These are phyloP conservation scores for Prionailurus bengalensis DNA, from an alignment of 2,113 vertebrate genomes.

Conservation along the genomic window DNA sequence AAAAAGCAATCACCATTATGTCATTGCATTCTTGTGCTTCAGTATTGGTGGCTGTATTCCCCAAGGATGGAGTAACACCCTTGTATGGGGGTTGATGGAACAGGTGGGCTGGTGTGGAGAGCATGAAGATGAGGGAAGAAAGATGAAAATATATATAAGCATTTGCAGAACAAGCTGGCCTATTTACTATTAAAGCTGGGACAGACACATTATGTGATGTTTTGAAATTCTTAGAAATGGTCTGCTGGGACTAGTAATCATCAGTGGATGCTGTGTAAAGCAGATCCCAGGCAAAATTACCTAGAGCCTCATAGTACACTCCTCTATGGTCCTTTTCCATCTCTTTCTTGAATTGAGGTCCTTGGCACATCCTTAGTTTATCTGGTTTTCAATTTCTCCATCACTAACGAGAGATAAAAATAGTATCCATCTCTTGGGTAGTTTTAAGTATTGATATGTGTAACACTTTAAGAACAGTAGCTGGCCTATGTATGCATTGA, in stretches of 20 bases:
- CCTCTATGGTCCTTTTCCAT: background rate
- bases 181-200: background rate
- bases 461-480: background rate
- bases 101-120: slow-evolving; percentile 52
- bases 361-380: background rate
- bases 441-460: background rate
- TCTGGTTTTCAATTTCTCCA: background rate
- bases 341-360: background rate
- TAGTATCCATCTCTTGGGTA: background rate
- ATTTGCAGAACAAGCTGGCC: background rate
- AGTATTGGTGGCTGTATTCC: background rate
- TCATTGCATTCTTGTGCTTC: slow-evolving; percentile 37
- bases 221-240: slow-evolving; percentile 45
- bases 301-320: background rate
- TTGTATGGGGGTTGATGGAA: background rate
- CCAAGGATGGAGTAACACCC: slow-evolving; percentile 4
- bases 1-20: slow-evolving; percentile 59
- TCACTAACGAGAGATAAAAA: background rate
- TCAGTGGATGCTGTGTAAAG: background rate
- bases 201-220: background rate
- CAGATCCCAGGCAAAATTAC: background rate
- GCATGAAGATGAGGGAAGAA: background rate
- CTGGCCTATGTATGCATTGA: background rate
- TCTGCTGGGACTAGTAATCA: background rate
- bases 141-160: background rate